Conservation (phyloP, 2,113 vertebrate species). For the Silurus asotus region DNA sequence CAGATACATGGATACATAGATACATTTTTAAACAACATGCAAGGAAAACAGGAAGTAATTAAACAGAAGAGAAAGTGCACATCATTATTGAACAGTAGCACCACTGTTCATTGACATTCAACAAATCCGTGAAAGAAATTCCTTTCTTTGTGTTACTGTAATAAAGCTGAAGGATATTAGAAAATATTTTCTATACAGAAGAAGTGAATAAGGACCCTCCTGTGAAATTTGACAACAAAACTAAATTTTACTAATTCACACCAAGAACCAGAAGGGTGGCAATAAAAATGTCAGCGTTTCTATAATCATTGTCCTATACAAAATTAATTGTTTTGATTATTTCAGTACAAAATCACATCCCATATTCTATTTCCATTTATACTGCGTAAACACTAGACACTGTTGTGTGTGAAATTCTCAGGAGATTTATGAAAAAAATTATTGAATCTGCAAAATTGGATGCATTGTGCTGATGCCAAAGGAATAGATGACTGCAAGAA, state of each 20-base stretch:
- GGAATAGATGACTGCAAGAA: no score
- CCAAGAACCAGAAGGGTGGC: background rate
- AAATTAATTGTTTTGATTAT: no score
- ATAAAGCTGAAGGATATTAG: background rate
- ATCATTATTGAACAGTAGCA: background rate
- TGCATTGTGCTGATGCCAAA: no score
- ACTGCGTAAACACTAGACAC: no score
- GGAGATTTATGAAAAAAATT: no score
- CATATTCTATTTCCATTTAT: no score
- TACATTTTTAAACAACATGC: background rate
- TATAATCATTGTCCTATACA: background rate
- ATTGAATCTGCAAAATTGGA: no score
- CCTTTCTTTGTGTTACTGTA: background rate
- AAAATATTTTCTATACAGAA: background rate
- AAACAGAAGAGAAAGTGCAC: background rate
- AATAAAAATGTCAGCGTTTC: background rate
- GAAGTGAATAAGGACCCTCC: background rate
- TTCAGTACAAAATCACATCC: no score
- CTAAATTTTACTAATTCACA: background rate
- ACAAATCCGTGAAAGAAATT: background rate
- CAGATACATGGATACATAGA: background rate
- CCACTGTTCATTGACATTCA: background rate
- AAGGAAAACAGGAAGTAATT: slow-evolving; percentile 10
- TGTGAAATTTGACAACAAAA: background rate
- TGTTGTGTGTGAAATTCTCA: no score